Evolutionary conservation across 2,888 invertebrate species (phyloP), one percentile per base, ranked within the genome.

Genomic region (Geophilus truncorum): DNA sequence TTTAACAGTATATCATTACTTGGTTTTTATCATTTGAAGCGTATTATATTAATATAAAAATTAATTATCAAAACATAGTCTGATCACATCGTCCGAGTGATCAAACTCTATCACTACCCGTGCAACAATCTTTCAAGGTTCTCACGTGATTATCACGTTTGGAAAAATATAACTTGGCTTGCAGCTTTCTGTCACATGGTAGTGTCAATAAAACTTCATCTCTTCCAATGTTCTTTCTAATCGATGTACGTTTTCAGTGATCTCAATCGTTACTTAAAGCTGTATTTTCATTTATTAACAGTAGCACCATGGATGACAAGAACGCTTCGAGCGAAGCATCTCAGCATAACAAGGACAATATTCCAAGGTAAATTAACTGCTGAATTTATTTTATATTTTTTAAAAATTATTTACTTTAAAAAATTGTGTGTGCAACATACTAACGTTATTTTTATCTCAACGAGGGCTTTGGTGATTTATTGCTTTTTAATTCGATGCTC

Each of bases 91-190:
- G 5, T n/a, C 4, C 5, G 5, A 45, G 45, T 1, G 4, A 45
- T 45, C 45, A n/a, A n/a, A 5, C 5, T n/a, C n/a, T n/a, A 12
- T 45, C n/a, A 1, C 51, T 51, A 18, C 51, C 18, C 51, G 6
- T 51, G 21, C 18, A 40, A n/a, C 51, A 1, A 18, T 2, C n/a
- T 70, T 25, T 70, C 25, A 1, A 70, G 25, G 25, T 5, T 62
- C 25, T n/a, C 70, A 70, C 70, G 70, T 70, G 70, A 70, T 70
- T 25, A 70, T 25, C 70, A 70, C 25, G 70, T 70, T 70, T 70
- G 10, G 0, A 12, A 28, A 9, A 0, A 23, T 0, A 1, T 25
- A 25, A 70, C 10, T 12, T 25, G 28, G 18, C 15, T 25, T 70
- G 15, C 28, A 23, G 15, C 12, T 70, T 70, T 28, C 25, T 9